phyloP scores from a whole-genome alignment of 1,140 invertebrate species.

The Aphis gossypii region DNA sequence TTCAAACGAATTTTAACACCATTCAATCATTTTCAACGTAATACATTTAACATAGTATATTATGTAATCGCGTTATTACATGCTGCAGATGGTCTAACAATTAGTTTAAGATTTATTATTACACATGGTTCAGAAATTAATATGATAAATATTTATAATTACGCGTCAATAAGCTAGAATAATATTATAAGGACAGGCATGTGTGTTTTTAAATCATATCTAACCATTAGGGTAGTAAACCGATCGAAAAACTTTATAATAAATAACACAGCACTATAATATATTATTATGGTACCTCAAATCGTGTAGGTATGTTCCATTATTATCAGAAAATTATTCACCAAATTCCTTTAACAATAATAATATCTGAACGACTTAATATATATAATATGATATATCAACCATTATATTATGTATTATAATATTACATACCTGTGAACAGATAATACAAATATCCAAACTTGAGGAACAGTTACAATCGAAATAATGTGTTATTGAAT shows the following conservation, averaged over 20 bases:
- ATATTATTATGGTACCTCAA: neutral
- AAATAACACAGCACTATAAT: neutral
- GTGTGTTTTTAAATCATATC: neutral
- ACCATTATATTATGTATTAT: too few relatives aligned
- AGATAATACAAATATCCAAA: too few relatives aligned
- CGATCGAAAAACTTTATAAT: neutral
- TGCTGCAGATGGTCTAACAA: neutral
- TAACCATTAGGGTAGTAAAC: neutral
- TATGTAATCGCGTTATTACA: neutral
- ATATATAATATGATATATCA: too few relatives aligned
- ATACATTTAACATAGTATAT: neutral
- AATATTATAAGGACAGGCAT: neutral
- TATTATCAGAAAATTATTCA: neutral
- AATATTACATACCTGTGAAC: too few relatives aligned
- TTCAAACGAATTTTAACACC: neutral
- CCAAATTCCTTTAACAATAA: too few relatives aligned
- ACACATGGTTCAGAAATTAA: neutral
- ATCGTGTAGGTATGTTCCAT: neutral
- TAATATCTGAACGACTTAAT: too few relatives aligned
- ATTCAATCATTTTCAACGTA: neutral
- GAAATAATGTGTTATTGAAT: too few relatives aligned
- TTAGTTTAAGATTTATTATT: neutral
- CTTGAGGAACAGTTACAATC: too few relatives aligned
- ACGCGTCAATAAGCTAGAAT: neutral
- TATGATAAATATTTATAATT: neutral